Evolutionary conservation across 1,140 invertebrate genomes (phyloP).

Genomic region (Amyelois transitella): DNA sequence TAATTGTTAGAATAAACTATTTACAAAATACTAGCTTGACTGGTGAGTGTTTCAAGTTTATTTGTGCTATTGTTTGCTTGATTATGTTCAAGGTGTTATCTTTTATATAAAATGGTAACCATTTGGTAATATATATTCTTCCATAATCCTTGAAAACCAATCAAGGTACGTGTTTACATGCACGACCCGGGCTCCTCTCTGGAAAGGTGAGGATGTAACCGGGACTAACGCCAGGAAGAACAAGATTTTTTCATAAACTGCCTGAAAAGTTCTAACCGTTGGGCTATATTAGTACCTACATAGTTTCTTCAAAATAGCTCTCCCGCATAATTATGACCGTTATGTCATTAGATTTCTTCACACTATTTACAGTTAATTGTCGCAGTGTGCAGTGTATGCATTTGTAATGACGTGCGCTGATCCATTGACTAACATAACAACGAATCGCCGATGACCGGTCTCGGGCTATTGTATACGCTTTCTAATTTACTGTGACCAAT

Average conservation of each 20-base stretch:
- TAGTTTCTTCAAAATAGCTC: not conserved
- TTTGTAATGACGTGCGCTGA: not conserved
- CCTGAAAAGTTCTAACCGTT: too few relatives aligned
- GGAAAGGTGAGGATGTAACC: too few relatives aligned
- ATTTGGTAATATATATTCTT: too few relatives aligned
- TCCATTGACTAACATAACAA: not conserved
- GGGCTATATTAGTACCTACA: too few relatives aligned
- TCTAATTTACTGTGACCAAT: constrained; percentile 61
- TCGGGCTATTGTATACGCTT: constrained; percentile 40
- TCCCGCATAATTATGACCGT: not conserved
- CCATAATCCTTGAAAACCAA: too few relatives aligned
- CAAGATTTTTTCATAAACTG: too few relatives aligned
- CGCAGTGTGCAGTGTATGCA: not conserved
- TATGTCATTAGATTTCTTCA: not conserved
- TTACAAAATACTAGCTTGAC: not conserved
- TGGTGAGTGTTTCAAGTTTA: not conserved
- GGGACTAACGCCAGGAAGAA: too few relatives aligned
- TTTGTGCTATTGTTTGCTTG: not conserved
- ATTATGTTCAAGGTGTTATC: not conserved
- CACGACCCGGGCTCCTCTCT: too few relatives aligned
- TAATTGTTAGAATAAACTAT: not conserved
- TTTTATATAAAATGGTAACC: not conserved
- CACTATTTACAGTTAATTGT: not conserved
- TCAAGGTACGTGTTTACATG: too few relatives aligned
- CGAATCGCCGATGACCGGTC: not conserved